Conservation (phyloP, 2,888 invertebrate genomes). For the Cheilosia variabilis region DNA sequence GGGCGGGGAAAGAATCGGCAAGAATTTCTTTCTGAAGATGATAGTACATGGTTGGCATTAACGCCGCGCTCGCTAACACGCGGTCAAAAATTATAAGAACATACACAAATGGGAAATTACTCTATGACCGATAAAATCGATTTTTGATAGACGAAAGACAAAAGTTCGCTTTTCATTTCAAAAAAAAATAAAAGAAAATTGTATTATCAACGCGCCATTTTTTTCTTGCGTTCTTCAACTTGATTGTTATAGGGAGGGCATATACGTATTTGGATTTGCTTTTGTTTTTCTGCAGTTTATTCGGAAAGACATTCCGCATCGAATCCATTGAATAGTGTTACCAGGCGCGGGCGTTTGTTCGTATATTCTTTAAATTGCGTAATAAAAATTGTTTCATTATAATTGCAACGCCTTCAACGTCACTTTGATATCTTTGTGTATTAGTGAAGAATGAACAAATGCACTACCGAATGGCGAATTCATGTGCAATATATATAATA, state of each 20-base stretch:
- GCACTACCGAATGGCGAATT: no score
- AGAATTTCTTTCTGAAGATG: slow-evolving; percentile 17
- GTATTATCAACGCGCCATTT: slow-evolving; percentile 68
- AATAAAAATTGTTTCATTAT: not conserved
- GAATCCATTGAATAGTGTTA: slow-evolving; percentile 21
- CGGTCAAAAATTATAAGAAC: slow-evolving; percentile 36
- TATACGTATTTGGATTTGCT: slow-evolving; percentile 16
- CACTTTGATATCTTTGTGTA: not conserved
- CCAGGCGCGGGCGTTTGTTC: not conserved
- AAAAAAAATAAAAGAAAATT: not conserved
- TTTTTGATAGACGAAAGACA: slow-evolving; percentile 41
- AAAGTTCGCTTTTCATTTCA: slow-evolving; percentile 5
- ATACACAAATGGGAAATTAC: slow-evolving; percentile 1
- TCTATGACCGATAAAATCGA: slow-evolving; percentile 69
- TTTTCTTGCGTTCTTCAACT: slow-evolving; percentile 26
- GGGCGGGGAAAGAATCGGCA: slow-evolving; percentile 1
- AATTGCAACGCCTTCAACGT: not conserved
- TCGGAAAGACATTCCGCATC: slow-evolving; percentile 4
- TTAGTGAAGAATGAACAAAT: no score
- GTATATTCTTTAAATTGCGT: not conserved
- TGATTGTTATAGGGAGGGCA: slow-evolving; percentile 5
- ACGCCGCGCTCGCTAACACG: slow-evolving; percentile 32
- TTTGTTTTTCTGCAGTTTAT: slow-evolving; percentile 16
- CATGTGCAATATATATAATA: no score
- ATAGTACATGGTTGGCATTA: not conserved